Conservation (phyloP, 2,797 vertebrate species). For the Pseudochromis fuscus region DNA sequence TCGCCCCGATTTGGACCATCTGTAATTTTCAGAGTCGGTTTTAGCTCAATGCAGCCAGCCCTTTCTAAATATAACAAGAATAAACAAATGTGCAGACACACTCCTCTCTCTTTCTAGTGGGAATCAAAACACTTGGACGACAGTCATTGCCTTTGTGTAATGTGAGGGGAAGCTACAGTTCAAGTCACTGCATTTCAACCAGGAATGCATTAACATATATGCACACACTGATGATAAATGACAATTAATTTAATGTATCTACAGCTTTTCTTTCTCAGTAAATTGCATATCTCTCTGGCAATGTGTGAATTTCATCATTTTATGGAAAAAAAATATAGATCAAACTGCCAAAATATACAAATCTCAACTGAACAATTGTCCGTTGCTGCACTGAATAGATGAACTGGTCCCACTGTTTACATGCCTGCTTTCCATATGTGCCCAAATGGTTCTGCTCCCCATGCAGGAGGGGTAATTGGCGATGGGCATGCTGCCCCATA, state of each 20-base stretch:
- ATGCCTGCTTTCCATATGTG: constrained; percentile 30
- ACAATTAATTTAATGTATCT: background rate
- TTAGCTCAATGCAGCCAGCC: constrained; percentile 69
- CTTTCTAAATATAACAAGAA: constrained; percentile 71
- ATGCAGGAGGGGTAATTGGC: constrained; percentile 42
- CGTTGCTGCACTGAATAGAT: background rate
- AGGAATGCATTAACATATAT: background rate
- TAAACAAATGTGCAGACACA: constrained; percentile 56
- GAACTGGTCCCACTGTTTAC: background rate
- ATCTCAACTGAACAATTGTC: background rate
- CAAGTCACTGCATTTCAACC: background rate
- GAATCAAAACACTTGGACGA: constrained; percentile 38
- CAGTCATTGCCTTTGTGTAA: constrained; percentile 13
- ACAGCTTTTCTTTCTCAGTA: too few species aligned
- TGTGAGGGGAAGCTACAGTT: background rate
- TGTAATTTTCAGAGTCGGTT: constrained; percentile 76
- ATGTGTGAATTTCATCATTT: background rate
- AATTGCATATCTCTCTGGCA: background rate
- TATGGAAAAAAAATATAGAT: background rate
- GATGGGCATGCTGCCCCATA: constrained; percentile 42
- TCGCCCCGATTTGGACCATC: constrained; percentile 62
- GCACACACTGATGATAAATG: background rate
- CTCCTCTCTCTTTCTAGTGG: constrained; percentile 16
- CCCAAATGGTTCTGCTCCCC: constrained; percentile 25
- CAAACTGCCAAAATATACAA: background rate